These are phyloP conservation scores for Sturmia bella DNA, from an alignment of 2,888 invertebrate genomes.

Conservation along the genomic window DNA sequence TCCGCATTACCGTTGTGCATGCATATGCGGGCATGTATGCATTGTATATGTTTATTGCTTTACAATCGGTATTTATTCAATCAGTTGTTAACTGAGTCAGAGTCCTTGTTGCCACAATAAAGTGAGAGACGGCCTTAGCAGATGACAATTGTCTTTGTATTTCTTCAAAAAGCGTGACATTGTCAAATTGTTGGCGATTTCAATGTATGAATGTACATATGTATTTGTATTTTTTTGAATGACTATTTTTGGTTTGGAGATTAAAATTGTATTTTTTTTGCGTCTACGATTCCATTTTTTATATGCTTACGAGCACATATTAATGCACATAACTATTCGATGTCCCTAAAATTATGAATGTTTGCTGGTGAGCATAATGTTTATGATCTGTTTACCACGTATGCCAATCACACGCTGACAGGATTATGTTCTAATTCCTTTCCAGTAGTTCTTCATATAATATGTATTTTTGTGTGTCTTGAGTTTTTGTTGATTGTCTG, in stretches of 20 bases:
- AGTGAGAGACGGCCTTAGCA: conserved; percentile 42
- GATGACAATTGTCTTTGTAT: conserved; percentile 67
- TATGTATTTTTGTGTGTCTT: conserved; percentile 40
- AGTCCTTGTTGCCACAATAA: conserved; percentile 51
- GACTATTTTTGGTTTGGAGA: conserved; percentile 65
- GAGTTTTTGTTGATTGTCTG: conserved; percentile 52
- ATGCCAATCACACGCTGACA: conserved; percentile 79
- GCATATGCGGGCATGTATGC: too few relatives aligned
- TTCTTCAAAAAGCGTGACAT: conserved; percentile 79
- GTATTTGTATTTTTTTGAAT: conserved; percentile 34
- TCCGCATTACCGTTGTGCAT: too few relatives aligned
- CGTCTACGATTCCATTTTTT: conserved; percentile 25
- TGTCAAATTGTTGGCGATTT: conserved; percentile 78
- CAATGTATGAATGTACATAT: conserved; percentile 11
- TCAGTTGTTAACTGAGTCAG: conserved; percentile 38
- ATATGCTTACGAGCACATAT: neutral
- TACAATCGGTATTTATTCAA: neutral
- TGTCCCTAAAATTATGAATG: conserved; percentile 60
- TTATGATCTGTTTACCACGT: conserved; percentile 68
- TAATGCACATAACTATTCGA: neutral
- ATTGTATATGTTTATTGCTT: too few relatives aligned
- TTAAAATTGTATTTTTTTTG: conserved; percentile 71
- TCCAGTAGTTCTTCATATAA: conserved; percentile 34
- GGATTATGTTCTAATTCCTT: conserved; percentile 74
- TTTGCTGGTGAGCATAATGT: conserved; percentile 41